Percentiles rank a stretch among this genome's conserved stretches.
These are phyloP conservation scores for Pterois miles DNA, from an alignment of 2,797 vertebrate genomes.

Conservation along the genomic window DNA sequence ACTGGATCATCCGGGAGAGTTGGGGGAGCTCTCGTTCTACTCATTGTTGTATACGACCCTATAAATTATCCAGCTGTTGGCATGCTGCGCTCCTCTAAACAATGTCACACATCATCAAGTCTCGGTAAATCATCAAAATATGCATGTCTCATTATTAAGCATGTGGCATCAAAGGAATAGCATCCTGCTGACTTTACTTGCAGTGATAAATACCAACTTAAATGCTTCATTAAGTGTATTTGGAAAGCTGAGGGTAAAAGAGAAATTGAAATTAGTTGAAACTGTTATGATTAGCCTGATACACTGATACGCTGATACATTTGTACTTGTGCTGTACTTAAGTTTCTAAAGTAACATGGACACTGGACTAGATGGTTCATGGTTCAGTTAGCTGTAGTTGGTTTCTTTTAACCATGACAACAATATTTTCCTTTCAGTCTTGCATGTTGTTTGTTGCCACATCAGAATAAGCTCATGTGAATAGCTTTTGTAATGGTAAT, in stretches of 20 bases:
- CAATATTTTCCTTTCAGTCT: background rate
- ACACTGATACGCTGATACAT: too few relatives aligned
- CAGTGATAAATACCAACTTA: constrained; percentile 9
- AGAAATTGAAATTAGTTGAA: background rate
- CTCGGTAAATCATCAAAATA: constrained; percentile 31
- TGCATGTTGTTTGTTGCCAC: background rate
- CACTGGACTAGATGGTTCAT: background rate
- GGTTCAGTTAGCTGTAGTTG: background rate
- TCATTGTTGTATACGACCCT: constrained; percentile 40
- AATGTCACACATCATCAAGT: constrained; percentile 35
- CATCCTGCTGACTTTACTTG: constrained; percentile 16
- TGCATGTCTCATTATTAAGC: constrained; percentile 2
- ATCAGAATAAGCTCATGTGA: background rate
- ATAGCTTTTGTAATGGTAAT: background rate
- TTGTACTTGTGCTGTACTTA: background rate
- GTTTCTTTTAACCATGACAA: background rate
- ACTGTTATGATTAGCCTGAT: background rate
- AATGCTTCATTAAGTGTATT: constrained; percentile 2
- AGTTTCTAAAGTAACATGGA: background rate
- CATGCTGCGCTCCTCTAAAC: constrained; percentile 36
- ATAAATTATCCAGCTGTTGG: constrained; percentile 62
- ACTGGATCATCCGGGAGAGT: constrained; percentile 67
- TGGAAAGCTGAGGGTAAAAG: background rate
- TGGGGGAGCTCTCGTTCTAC: constrained; percentile 42
- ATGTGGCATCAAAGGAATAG: constrained; percentile 13